Base-by-base conservation (phyloP, 2,888 invertebrate species). In the Dolomedes plantarius region DNA sequence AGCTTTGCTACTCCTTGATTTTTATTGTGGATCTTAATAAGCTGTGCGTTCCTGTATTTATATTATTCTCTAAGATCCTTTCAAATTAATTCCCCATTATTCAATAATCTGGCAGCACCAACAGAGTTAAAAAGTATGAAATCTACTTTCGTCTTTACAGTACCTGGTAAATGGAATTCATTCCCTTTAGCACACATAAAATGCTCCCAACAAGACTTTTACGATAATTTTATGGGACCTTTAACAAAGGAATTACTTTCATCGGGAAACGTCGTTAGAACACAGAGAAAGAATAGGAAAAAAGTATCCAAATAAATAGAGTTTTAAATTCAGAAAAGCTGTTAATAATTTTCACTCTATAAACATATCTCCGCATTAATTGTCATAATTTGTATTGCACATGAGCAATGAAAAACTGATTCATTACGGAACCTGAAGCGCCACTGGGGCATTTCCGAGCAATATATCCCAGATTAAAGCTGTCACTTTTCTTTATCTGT, bases 381-480 rank as follows among this genome's bases (percentile, higher is more conserved):
- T 7, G 9, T 9, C 36, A 36, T 36, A 36, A 7, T 36, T 36
- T 9, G 9, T 36, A 36, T 9, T 9, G 36, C 36, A 36, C 9
- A 5, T 36, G 5, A 9, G 5, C 9, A 9, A 9, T 5, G 9
- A 36, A 11, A 56, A 5, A 23, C 23, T 1, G 6, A 23, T 6
- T 56, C 56, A 56, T 23, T 56, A 23, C 23, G 6, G 23, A 46
- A 9, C n/a, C 16, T n/a, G n/a, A 56, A 3, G 16, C 19, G 1
- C 56, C 1, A 56, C 23, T 23, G 56, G 1, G 11, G 56, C 56
- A 56, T 56, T 23, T 56, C 56, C 56, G 23, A 5, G 23, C 19
- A 56, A 56, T 56, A 56, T 56, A 56, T 56, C 56, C 23, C 6
- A 23, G 56, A 56, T 56, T 56, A 56, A 16, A 56, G 23, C 56